Conservation (phyloP, 2,797 vertebrate species). For the Leptodactylus fallax region DNA sequence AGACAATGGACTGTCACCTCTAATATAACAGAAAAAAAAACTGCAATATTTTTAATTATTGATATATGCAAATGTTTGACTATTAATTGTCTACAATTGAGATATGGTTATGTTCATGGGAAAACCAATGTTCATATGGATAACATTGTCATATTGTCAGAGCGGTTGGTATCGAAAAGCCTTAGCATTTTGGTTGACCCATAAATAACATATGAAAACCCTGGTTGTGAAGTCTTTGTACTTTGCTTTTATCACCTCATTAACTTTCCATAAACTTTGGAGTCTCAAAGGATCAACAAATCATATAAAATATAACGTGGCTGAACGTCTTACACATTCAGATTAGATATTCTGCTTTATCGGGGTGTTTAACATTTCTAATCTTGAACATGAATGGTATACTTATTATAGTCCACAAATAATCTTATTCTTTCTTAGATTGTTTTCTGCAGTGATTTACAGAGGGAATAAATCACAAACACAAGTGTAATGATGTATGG, state of each 20-base stretch:
- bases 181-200: background rate
- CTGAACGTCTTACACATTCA: background rate
- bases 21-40: no score
- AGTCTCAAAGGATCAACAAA: background rate
- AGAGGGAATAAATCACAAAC: background rate
- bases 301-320: background rate
- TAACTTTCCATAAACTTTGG: background rate
- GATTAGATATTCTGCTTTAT: background rate
- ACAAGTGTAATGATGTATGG: slow-evolving; percentile 1
- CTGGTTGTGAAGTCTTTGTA: background rate
- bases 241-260: background rate
- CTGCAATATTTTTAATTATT: no score
- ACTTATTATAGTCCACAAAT: background rate
- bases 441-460: slow-evolving; percentile 1
- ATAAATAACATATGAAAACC: background rate
- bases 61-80: no score
- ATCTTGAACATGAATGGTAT: background rate
- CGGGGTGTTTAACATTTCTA: background rate
- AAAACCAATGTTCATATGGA: no score
- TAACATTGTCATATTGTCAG: no score
- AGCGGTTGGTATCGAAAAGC: background rate
- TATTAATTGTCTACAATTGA: no score
- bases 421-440: background rate
- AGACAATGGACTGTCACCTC: no score
- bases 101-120: no score